Conservation (phyloP, 2,888 invertebrate species). For the Coecobrya sp. region DNA sequence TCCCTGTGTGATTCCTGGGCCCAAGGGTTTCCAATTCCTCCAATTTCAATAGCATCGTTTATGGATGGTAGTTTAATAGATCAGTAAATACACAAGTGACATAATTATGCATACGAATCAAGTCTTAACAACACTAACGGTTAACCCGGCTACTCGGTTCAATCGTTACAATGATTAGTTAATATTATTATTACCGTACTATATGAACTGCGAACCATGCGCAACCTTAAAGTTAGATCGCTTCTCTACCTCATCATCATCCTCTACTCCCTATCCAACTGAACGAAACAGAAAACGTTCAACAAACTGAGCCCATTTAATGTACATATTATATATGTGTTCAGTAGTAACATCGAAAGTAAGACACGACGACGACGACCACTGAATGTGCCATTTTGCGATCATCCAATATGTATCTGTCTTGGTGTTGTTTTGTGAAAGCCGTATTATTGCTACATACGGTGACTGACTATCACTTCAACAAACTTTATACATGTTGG, state of each 20-base stretch:
- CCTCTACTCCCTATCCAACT: slow-evolving; percentile 31
- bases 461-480: slow-evolving; percentile 64
- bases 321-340: background rate
- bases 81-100: too few relatives aligned
- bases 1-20: too few relatives aligned
- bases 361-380: slow-evolving; percentile 22
- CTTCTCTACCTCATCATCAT: slow-evolving; percentile 9
- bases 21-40: too few relatives aligned
- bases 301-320: background rate
- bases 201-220: background rate
- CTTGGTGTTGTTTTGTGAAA: slow-evolving; percentile 39
- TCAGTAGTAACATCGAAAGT: background rate
- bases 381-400: slow-evolving; percentile 27
- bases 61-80: too few relatives aligned
- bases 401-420: slow-evolving; percentile 35
- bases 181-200: too few relatives aligned
- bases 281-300: slow-evolving; percentile 40
- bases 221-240: background rate
- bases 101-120: too few relatives aligned
- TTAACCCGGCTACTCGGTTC: too few relatives aligned
- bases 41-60: too few relatives aligned
- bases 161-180: too few relatives aligned
- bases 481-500: slow-evolving; percentile 74
- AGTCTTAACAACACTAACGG: too few relatives aligned
- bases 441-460: slow-evolving; percentile 30